Percentiles rank a stretch among this genome's conserved stretches.
Evolutionary conservation across 2,888 invertebrate species (phyloP).

Genomic region (Ochropacha duplaris): DNA sequence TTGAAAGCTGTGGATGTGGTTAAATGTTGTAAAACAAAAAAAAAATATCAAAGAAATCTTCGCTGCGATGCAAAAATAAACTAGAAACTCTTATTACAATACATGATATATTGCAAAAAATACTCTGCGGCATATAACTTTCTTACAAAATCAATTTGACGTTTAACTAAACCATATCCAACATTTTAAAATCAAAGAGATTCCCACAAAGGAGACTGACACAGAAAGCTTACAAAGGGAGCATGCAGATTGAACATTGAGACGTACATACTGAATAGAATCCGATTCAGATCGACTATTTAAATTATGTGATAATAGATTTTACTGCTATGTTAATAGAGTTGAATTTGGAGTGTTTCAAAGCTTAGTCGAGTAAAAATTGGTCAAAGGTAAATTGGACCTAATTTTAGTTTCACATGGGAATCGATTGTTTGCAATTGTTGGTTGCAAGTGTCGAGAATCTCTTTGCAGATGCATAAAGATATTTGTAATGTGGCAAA

Average conservation of each 20-base stretch:
- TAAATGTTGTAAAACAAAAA: no score
- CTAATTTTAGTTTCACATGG: background rate
- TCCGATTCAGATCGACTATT: background rate
- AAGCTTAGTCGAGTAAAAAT: background rate
- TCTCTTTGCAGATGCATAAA: no score
- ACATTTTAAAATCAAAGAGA: background rate
- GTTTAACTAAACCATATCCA: conserved; percentile 3
- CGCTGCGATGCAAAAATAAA: no score
- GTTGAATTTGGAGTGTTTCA: background rate
- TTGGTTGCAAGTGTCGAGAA: background rate
- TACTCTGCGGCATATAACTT: no score
- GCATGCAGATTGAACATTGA: conserved; percentile 34
- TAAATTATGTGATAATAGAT: background rate
- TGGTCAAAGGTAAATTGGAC: background rate
- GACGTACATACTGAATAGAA: conserved; percentile 5
- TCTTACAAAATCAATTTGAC: no score
- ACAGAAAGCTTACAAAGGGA: conserved; percentile 32
- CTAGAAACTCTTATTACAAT: no score
- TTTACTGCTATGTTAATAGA: background rate
- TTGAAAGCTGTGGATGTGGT: no score
- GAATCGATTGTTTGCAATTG: background rate
- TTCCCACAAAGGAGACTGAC: conserved; percentile 20
- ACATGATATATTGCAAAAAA: no score
- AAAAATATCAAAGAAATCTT: no score
- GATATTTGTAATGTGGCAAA: no score